A percentile compares a stretch with the other conserved stretches of the same genome.
Conservation (phyloP, 2,888 invertebrate species). For the Ichneumon xanthorius region DNA sequence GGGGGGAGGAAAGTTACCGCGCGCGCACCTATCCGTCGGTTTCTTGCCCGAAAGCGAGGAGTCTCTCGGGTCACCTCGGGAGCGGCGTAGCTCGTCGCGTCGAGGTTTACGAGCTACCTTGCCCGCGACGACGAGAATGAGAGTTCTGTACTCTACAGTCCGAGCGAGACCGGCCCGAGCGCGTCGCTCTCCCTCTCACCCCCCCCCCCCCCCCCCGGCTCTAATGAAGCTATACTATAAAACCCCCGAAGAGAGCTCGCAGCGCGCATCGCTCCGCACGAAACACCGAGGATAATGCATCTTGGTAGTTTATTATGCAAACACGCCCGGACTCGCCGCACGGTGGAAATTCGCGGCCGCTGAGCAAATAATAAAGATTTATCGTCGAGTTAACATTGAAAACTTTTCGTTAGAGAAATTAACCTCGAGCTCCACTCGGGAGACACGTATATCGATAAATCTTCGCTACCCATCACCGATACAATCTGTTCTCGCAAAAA, state of each 20-base stretch:
- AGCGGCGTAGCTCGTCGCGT: slow-evolving; percentile 8
- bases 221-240: slow-evolving; percentile 68
- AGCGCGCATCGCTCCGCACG: slow-evolving; percentile 14
- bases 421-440: slow-evolving; percentile 28
- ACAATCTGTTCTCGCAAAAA: slow-evolving; percentile 35
- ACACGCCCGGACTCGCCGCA: slow-evolving; percentile 44
- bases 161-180: slow-evolving; percentile 51
- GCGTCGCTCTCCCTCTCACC: slow-evolving; percentile 18
- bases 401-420: slow-evolving; percentile 63
- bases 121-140: slow-evolving; percentile 1
- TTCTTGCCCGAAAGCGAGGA: slow-evolving; percentile 14
- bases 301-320: slow-evolving; percentile 66
- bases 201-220: slow-evolving; percentile 10
- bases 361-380: slow-evolving; percentile 63
- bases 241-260: slow-evolving; percentile 37
- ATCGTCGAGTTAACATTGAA: slow-evolving; percentile 49
- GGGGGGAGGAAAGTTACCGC: neutral
- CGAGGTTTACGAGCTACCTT: slow-evolving; percentile 17
- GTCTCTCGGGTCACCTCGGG: slow-evolving; percentile 4
- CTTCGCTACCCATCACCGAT: slow-evolving; percentile 41
- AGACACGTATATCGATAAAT: slow-evolving; percentile 54
- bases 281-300: slow-evolving; percentile 8
- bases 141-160: slow-evolving; percentile 32
- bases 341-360: slow-evolving; percentile 4
- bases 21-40: slow-evolving; percentile 23